phyloP scores from a whole-genome alignment of 2,113 vertebrate species.

The Alosa alosa region DNA sequence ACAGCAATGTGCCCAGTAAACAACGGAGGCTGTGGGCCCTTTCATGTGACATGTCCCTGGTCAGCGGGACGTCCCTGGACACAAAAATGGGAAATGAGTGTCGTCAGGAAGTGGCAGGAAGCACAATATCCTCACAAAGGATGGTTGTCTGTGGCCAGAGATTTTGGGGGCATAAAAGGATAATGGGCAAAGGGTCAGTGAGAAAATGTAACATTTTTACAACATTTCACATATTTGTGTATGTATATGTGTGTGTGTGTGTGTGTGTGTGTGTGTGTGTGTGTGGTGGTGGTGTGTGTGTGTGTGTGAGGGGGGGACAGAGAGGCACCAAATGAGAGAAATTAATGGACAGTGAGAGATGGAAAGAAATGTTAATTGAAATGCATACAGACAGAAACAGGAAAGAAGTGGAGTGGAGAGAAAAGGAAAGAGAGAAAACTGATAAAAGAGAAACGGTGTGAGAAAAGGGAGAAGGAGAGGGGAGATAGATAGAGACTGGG shows the following conservation, averaged over 20 bases:
- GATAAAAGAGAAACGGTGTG: not conserved
- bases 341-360: too few relatives aligned
- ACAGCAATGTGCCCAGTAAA: too few relatives aligned
- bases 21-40: conserved; percentile 49
- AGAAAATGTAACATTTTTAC: too few relatives aligned
- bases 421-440: not conserved
- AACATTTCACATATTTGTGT: conserved; percentile 38
- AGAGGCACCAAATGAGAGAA: not conserved
- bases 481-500: too few relatives aligned
- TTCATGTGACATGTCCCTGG: conserved; percentile 54
- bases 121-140: conserved; percentile 48
- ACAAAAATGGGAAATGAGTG: conserved; percentile 61
- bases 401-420: not conserved
- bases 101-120: conserved; percentile 57
- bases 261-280: too few relatives aligned
- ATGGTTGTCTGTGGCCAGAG: too few relatives aligned
- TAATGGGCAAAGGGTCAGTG: too few relatives aligned
- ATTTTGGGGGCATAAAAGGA: too few relatives aligned
- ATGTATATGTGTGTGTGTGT: conserved; percentile 47
- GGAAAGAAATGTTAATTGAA: too few relatives aligned
- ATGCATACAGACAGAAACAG: not conserved
- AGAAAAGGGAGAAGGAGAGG: not conserved
- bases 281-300: too few relatives aligned
- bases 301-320: not conserved
- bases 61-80: conserved; percentile 36